Evolutionary conservation across 2,113 vertebrate genomes (phyloP).

Genomic region (Alligator sinensis): DNA sequence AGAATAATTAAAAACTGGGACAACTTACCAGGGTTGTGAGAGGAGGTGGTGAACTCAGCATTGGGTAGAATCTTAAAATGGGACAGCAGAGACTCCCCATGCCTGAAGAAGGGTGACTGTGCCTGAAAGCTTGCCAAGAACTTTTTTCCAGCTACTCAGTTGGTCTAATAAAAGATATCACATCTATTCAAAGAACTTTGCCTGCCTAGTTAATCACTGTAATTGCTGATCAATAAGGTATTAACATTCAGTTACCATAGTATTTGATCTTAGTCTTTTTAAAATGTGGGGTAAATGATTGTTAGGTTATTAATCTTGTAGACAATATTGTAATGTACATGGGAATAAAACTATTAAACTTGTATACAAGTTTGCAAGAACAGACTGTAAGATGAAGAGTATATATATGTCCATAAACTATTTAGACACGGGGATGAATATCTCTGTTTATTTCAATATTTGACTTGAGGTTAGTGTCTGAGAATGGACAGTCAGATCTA

Average conservation of each 20-base stretch:
- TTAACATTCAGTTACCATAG: background rate
- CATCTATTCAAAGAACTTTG: too few species aligned
- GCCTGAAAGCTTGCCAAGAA: too few species aligned
- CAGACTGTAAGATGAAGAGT: background rate
- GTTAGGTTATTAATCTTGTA: background rate
- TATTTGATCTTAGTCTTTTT: background rate
- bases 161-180: too few species aligned
- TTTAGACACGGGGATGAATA: background rate
- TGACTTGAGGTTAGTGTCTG: background rate
- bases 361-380: background rate
- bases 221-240: background rate
- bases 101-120: too few species aligned
- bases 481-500: background rate
- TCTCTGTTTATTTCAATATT: background rate
- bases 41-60: background rate
- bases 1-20: background rate
- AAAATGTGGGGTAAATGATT: background rate
- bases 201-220: background rate
- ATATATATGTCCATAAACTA: background rate
- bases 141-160: too few species aligned
- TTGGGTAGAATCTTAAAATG: too few species aligned
- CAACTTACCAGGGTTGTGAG: background rate
- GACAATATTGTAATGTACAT: background rate
- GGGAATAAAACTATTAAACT: background rate
- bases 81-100: too few species aligned